These are phyloP conservation scores for Drosophila mimetica DNA, from an alignment of 2,888 invertebrate species.

Conservation along the genomic window DNA sequence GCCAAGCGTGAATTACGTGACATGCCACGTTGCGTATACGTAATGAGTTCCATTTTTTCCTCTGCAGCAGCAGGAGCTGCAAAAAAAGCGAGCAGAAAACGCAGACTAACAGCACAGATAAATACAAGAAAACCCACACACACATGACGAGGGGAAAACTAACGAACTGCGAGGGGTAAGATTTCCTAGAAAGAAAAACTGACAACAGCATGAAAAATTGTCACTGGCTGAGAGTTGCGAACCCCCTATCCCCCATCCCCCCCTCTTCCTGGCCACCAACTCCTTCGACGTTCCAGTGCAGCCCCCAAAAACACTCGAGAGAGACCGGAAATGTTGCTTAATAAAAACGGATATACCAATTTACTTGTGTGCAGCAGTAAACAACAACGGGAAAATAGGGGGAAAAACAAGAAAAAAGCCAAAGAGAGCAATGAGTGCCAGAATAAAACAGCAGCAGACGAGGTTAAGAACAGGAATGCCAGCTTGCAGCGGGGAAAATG, in stretches of 20 bases:
- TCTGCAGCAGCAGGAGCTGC: constrained; percentile 34
- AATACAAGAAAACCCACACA: constrained; percentile 47
- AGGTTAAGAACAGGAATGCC: constrained; percentile 37
- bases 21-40: constrained; percentile 70
- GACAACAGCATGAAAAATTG: constrained; percentile 80
- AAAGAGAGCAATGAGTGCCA: constrained; percentile 66
- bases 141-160: constrained; percentile 51
- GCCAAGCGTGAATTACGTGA: constrained; percentile 66
- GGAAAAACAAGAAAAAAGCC: constrained; percentile 28
- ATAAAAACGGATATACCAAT: constrained; percentile 80
- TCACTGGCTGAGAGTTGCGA: constrained; percentile 74
- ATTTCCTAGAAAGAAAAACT: constrained; percentile 57
- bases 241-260: too few relatives aligned
- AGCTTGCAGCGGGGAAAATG: constrained; percentile 4
- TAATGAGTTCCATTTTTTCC: constrained; percentile 63
- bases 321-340: constrained; percentile 79
- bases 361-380: constrained; percentile 72
- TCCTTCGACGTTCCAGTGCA: constrained; percentile 48
- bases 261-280: not conserved
- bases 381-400: constrained; percentile 41
- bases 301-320: constrained; percentile 65
- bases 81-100: constrained; percentile 13
- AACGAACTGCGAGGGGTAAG: constrained; percentile 63
- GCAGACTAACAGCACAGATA: constrained; percentile 47
- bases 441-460: constrained; percentile 62